These are phyloP conservation scores for Oryzias dopingdopingensis DNA, from an alignment of 2,797 vertebrate species.

Conservation along the genomic window DNA sequence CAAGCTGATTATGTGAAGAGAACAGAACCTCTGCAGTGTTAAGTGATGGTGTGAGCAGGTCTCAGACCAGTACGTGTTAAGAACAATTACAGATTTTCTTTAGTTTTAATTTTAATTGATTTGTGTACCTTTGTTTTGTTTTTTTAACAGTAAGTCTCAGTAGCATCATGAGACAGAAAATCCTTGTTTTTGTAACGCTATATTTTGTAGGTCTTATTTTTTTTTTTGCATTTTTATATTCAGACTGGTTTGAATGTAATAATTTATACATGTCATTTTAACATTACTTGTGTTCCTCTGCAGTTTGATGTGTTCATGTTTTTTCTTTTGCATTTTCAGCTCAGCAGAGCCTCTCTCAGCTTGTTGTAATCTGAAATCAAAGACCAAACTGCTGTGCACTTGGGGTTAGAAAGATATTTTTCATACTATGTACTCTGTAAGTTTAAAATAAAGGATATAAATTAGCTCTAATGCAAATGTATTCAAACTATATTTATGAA, in stretches of 20 bases:
- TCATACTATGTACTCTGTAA: conserved; percentile 74
- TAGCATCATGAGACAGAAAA: conserved; percentile 36
- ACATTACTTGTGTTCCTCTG: conserved; percentile 32
- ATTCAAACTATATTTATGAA: conserved; percentile 79
- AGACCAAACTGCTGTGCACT: conserved; percentile 83
- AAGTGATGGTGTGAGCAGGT: conserved; percentile 71
- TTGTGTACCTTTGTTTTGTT: not conserved
- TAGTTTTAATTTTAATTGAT: not conserved
- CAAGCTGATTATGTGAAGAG: conserved; percentile 38
- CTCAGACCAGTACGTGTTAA: conserved; percentile 50
- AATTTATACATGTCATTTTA: conserved; percentile 40
- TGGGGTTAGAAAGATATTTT: conserved; percentile 76
- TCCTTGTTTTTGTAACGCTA: conserved; percentile 30
- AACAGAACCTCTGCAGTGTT: conserved; percentile 51
- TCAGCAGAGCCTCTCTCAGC: conserved; percentile 59
- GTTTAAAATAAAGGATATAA: conserved; percentile 65
- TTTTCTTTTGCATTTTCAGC: conserved; percentile 53
- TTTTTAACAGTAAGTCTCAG: conserved; percentile 33
- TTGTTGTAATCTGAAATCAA: conserved; percentile 65
- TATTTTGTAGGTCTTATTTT: not conserved
- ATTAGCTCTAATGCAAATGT: conserved; percentile 71
- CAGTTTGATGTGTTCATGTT: conserved; percentile 47
- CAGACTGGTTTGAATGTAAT: conserved; percentile 17
- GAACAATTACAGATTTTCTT: not conserved
- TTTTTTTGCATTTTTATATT: not conserved